phyloP scores from a whole-genome alignment of 1,140 invertebrate species.

The Neelides sp. region DNA sequence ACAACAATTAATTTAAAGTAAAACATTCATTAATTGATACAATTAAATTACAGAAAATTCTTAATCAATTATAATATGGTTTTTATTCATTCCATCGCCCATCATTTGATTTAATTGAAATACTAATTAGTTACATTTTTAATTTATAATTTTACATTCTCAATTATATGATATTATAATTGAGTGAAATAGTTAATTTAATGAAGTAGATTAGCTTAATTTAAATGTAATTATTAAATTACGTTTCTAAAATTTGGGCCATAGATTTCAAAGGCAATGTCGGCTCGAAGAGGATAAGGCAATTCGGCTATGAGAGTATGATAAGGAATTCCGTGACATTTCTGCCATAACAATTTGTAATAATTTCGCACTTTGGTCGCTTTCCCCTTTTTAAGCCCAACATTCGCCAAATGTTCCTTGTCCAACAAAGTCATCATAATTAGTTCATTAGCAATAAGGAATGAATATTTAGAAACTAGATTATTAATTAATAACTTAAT shows the following conservation, averaged over 20 bases:
- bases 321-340: constrained; percentile 13
- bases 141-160: no score
- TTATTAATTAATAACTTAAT: neutral
- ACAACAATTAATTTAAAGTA: neutral
- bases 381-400: constrained; percentile 14
- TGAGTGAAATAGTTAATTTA: no score
- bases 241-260: constrained; percentile 22
- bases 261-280: constrained; percentile 24
- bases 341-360: constrained; percentile 15
- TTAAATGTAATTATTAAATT: no score
- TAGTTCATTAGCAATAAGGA: neutral
- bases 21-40: neutral
- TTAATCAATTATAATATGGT: neutral
- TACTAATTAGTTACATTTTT: no score
- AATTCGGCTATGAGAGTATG: constrained; percentile 15
- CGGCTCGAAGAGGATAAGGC: constrained; percentile 24
- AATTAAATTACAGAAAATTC: neutral
- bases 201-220: no score
- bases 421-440: no score
- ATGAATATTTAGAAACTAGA: no score
- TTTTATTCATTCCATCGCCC: neutral
- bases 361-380: constrained; percentile 15
- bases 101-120: neutral
- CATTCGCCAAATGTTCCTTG: constrained; percentile 12
- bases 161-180: no score